Base-by-base conservation (phyloP, 2,888 invertebrate species). In the Eurytoma californica region DNA sequence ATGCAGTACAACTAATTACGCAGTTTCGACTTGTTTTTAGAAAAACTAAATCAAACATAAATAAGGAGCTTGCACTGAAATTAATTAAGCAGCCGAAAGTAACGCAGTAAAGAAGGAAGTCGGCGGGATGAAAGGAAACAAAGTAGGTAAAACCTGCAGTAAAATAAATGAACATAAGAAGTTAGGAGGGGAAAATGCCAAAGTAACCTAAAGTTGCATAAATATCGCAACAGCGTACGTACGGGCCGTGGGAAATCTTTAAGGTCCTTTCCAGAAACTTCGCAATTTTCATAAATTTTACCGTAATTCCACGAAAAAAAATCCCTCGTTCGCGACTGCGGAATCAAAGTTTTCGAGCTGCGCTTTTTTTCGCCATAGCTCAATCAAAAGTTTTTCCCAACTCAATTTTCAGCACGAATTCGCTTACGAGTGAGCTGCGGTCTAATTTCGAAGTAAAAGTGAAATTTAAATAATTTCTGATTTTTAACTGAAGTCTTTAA, bases 251-350 rank as follows among this genome's bases (percentile, higher is more conserved):
- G 53, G 13, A 61, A 63, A 18, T 61, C 28, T 39, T 53, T 13
- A 30, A 30, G 51, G 51, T 60, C 28, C 39, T 55, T 53, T 24
- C 58, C 3, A 28, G 4, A 13, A 73, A 72, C 61, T 72, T 63
- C 30, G 72, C 30, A 63, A 73, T 73, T 73, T 73, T 73, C 72
- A 72, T 72, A 72, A 72, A 72, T 72, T 72, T 63, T 28, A 16
- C 18, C 28, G 30, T 30, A 72, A 47, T 30, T 47, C 60, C 13
- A 61, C 58, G n/a, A 49, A 60, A 61, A 70, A 70, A n/a, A 39
- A 58, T 51, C 49, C 39, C 58, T 12, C 20, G 12, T 16, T n/a
- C 18, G 49, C 20, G 39, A 47, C 69, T 14, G 63, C 61, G 16
- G 63, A 72, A 55, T 72, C 72, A 72, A 72, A 72, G 18, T 72